Base-by-base conservation (phyloP, 2,797 vertebrate species). In the Pygocentrus nattereri region DNA sequence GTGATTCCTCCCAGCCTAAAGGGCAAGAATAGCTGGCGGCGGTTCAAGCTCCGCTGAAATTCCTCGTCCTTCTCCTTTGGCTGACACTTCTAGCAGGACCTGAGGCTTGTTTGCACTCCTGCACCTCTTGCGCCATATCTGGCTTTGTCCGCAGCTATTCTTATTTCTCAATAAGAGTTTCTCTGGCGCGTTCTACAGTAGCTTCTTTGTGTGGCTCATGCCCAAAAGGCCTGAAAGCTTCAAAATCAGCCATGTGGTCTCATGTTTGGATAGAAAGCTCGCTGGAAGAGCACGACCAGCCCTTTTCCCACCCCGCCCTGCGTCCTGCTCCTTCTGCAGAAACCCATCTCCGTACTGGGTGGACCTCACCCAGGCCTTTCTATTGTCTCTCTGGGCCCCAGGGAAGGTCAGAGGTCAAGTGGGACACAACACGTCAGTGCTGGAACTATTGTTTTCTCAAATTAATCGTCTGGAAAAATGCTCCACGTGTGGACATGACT, bases 251-350 rank as follows among this genome's bases (percentile, higher is more conserved):
- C 67, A 71, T 54, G 82, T 81, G 85, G 88, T 87, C 85, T 85
- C 38, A 38, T 85, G 89, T 89, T 84, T 91, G 89, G 72, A 74
- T 81, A 82, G 85, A 89, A 21, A 0, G 44, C 80, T 80, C 80
- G 76, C 88, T 90, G 89, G 85, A 89, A 89, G 80, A 87, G 80
- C 65, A 84, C 65, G 90, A 85, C 62, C 83, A 79, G 41, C 50
- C 84, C 72, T 76, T 85, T 91, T 93, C 91, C 90, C 89, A 87
- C 92, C 86, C 88, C 88, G 90, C 87, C 91, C 88, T 80, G 5
- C 88, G 88, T 91, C 87, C 84, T 79, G 82, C 78, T 84, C 82
- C 84, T 75, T 58, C 72, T 75, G 78, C 56, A 78, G 30, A 72
- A 73, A 85, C 25, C 8, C 59, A 30, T 76, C 52, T 41, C 10